A percentile compares a stretch with the other conserved stretches of the same genome.
Evolutionary conservation across 2,888 invertebrate species (phyloP).

Genomic region (Oxytorus armatus): DNA sequence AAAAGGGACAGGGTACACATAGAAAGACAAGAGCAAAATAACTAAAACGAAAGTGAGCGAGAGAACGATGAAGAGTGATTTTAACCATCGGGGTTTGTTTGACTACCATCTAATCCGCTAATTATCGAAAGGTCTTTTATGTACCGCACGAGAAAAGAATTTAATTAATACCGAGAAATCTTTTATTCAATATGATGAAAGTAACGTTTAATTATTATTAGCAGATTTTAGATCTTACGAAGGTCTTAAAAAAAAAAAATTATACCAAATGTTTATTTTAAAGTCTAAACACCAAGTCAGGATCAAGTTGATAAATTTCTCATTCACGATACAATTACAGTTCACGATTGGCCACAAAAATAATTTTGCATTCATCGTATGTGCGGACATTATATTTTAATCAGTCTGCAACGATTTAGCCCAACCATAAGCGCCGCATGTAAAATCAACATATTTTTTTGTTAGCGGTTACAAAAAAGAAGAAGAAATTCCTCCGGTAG

Average conservation of each 20-base stretch:
- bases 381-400: background rate
- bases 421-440: background rate
- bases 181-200: background rate
- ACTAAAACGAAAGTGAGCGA: slow-evolving; percentile 43
- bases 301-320: too few species aligned
- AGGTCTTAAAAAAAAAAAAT: background rate
- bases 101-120: slow-evolving; percentile 81
- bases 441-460: background rate
- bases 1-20: slow-evolving; percentile 61
- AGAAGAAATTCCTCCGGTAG: slow-evolving; percentile 1
- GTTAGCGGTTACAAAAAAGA: background rate
- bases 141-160: background rate
- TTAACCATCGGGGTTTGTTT: slow-evolving; percentile 75
- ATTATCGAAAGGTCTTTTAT: slow-evolving; percentile 74
- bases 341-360: too few species aligned
- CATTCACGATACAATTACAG: too few species aligned
- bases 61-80: too few species aligned
- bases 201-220: background rate
- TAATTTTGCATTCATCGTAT: background rate
- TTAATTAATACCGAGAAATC: background rate
- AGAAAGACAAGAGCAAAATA: slow-evolving; percentile 32
- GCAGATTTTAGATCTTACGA: background rate
- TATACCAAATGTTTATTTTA: too few species aligned
- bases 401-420: background rate
- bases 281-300: too few species aligned